Evolutionary conservation across 1,140 invertebrate genomes (phyloP).

Genomic region (Oedothorax gibbosus): DNA sequence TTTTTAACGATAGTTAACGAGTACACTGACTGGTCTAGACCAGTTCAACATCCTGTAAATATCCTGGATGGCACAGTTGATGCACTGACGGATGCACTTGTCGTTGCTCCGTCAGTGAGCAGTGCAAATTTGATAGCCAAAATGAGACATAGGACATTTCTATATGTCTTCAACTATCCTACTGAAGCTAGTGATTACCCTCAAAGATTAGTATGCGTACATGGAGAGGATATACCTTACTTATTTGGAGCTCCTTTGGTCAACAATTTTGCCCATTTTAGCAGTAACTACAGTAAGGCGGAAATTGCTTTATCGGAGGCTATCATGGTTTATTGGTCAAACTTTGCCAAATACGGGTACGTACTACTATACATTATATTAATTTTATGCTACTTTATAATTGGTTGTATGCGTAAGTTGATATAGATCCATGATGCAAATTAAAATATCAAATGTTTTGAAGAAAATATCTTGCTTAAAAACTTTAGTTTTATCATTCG

Average conservation of each 20-base stretch:
- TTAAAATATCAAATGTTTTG: too few species aligned
- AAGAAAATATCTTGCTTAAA: too few species aligned
- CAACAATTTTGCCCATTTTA: slow-evolving; percentile 70
- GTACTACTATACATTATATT: not conserved
- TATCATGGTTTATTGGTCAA: slow-evolving; percentile 75
- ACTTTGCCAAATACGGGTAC: slow-evolving; percentile 73
- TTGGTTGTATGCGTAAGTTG: too few species aligned
- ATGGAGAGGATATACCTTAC: slow-evolving; percentile 74
- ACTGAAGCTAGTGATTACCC: slow-evolving; percentile 73
- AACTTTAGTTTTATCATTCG: too few species aligned
- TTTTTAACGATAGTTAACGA: slow-evolving; percentile 97
- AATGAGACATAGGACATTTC: slow-evolving; percentile 64
- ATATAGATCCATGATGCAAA: too few species aligned
- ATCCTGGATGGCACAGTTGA: slow-evolving; percentile 78
- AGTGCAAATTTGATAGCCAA: slow-evolving; percentile 71
- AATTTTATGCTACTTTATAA: too few species aligned
- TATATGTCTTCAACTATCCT: slow-evolving; percentile 74
- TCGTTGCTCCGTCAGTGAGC: slow-evolving; percentile 70
- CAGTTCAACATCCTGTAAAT: slow-evolving; percentile 90
- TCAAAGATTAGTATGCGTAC: slow-evolving; percentile 72
- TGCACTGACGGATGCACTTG: slow-evolving; percentile 69
- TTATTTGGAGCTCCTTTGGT: slow-evolving; percentile 77
- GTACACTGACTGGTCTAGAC: slow-evolving; percentile 96
- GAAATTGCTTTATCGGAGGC: slow-evolving; percentile 82
- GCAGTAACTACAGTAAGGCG: slow-evolving; percentile 78